Percentiles rank a stretch among this genome's conserved stretches.
Evolutionary conservation across 1,140 invertebrate genomes (phyloP).

Genomic region (Drosophila rhopaloa): DNA sequence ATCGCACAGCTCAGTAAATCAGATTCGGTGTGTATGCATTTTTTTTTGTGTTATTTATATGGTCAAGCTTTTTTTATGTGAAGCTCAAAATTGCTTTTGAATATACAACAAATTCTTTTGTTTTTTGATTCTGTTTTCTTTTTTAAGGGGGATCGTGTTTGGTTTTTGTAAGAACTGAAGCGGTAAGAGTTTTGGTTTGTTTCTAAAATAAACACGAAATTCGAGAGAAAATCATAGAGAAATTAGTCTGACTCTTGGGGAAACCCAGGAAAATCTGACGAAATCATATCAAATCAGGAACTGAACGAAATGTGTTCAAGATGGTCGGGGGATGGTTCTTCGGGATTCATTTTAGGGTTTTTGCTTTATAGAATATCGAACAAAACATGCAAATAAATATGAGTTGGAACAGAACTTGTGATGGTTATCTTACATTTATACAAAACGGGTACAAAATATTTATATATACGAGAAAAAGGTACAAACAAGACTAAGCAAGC

Average conservation of each 20-base stretch:
- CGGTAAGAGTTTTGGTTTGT: slow-evolving; percentile 44
- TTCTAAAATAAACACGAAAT: slow-evolving; percentile 47
- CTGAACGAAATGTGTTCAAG: slow-evolving; percentile 50
- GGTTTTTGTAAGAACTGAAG: slow-evolving; percentile 56
- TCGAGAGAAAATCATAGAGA: slow-evolving; percentile 55
- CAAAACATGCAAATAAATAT: slow-evolving; percentile 66
- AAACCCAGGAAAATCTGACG: slow-evolving; percentile 48
- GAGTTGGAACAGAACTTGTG: slow-evolving; percentile 55
- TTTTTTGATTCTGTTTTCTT: slow-evolving; percentile 47
- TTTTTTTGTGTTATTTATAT: slow-evolving; percentile 51
- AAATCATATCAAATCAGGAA: slow-evolving; percentile 35
- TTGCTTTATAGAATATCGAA: slow-evolving; percentile 34
- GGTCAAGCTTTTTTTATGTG: slow-evolving; percentile 56
- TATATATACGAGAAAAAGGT: slow-evolving; percentile 9
- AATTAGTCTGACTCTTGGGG: slow-evolving; percentile 42
- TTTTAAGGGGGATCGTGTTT: slow-evolving; percentile 46
- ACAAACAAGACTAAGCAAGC: slow-evolving; percentile 53
- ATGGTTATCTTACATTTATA: slow-evolving; percentile 39
- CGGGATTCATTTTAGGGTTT: slow-evolving; percentile 37
- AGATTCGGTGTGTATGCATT: slow-evolving; percentile 58
- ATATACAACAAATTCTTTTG: slow-evolving; percentile 45
- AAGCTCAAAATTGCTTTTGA: slow-evolving; percentile 60
- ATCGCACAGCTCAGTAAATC: slow-evolving; percentile 66
- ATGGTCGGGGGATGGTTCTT: slow-evolving; percentile 56
- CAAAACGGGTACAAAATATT: slow-evolving; percentile 37